Conservation (phyloP, 2,888 invertebrate species). For the Unio pictorum region DNA sequence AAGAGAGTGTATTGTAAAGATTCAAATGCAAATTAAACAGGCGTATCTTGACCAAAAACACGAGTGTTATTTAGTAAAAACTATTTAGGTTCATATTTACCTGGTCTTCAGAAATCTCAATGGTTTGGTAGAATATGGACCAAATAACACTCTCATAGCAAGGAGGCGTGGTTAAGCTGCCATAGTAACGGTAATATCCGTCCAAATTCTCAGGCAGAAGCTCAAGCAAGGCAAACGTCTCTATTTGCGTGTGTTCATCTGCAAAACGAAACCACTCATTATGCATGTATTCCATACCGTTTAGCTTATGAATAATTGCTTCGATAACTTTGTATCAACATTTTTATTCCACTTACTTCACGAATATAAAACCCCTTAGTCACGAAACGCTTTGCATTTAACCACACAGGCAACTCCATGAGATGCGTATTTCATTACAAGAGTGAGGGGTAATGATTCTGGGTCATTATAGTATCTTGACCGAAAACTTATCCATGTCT, state of each 20-base stretch:
- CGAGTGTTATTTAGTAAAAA: background rate
- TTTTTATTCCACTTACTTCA: too few relatives aligned
- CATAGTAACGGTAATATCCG: conserved; percentile 60
- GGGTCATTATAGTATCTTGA: too few relatives aligned
- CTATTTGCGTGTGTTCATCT: conserved; percentile 16
- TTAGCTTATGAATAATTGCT: background rate
- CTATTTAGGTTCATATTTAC: conserved; percentile 14
- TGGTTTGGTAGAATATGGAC: conserved; percentile 55
- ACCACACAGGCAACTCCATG: too few relatives aligned
- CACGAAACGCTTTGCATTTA: too few relatives aligned
- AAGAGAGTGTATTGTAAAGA: too few relatives aligned
- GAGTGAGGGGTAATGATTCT: too few relatives aligned
- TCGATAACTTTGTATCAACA: too few relatives aligned
- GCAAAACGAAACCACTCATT: background rate
- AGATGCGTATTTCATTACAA: too few relatives aligned
- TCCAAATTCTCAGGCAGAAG: conserved; percentile 43
- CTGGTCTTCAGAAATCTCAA: conserved; percentile 50
- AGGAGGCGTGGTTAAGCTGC: conserved; percentile 64
- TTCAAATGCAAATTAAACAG: too few relatives aligned
- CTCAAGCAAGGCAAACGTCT: conserved; percentile 28
- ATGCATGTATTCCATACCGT: too few relatives aligned
- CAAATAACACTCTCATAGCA: conserved; percentile 63
- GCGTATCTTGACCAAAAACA: background rate
- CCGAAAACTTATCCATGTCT: too few relatives aligned
- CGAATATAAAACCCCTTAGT: too few relatives aligned